A percentile compares a stretch with the other conserved stretches of the same genome.
Evolutionary conservation across 2,113 vertebrate species (phyloP).

Genomic region (Hemichromis elongatus): DNA sequence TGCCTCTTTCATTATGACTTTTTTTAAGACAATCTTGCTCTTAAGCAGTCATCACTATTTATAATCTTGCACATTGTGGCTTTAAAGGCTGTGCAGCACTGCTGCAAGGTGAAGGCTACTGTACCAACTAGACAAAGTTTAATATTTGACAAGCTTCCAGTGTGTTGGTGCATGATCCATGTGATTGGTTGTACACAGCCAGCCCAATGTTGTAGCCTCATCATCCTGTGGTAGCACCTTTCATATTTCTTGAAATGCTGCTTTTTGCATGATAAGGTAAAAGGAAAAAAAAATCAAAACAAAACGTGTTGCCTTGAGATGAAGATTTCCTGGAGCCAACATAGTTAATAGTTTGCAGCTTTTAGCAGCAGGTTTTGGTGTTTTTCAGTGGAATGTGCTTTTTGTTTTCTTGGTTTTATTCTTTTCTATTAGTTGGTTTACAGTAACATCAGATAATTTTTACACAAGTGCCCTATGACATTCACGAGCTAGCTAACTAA

Average conservation of each 20-base stretch:
- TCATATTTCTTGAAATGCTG: neutral
- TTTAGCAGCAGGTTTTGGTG: neutral
- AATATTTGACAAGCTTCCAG: neutral
- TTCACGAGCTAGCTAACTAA: constrained; percentile 16
- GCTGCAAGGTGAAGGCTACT: neutral
- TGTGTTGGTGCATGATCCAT: neutral
- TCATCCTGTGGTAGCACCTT: neutral
- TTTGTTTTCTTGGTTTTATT: neutral
- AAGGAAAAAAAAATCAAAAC: neutral
- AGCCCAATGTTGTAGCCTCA: neutral
- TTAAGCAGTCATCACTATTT: neutral
- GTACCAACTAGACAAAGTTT: neutral
- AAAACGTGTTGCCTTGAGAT: neutral
- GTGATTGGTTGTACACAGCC: neutral
- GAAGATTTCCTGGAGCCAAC: neutral
- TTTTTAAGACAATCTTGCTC: neutral
- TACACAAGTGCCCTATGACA: constrained; percentile 11
- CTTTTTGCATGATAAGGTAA: neutral
- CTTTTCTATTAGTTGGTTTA: neutral
- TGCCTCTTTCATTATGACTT: neutral
- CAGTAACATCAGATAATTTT: neutral
- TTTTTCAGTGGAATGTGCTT: neutral
- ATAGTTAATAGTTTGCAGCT: neutral
- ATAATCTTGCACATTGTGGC: neutral
- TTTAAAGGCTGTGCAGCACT: neutral